Conservation (phyloP, 2,797 vertebrate species). For the Hoplostethus atlanticus region DNA sequence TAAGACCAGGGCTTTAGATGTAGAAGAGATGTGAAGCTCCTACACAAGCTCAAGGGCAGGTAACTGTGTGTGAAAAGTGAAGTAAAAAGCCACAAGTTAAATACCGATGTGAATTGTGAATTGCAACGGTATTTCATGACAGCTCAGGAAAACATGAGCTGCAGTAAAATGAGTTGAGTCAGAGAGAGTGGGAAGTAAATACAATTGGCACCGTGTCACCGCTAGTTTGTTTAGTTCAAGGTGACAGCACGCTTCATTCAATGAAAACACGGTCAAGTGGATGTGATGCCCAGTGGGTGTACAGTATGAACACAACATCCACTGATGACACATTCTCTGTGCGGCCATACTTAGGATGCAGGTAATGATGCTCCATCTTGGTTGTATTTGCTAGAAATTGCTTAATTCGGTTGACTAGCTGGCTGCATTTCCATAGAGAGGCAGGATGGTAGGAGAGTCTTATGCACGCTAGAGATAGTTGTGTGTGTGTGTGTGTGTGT, state of each 20-base stretch:
- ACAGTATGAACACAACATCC: not conserved
- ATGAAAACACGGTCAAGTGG: not conserved
- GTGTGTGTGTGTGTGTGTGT: slow-evolving; percentile 1
- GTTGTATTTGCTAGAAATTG: not conserved
- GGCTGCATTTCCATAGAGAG: not conserved
- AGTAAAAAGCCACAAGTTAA: too few relatives aligned
- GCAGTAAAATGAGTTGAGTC: too few relatives aligned
- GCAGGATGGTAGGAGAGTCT: too few relatives aligned
- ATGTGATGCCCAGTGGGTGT: not conserved
- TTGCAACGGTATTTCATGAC: too few relatives aligned
- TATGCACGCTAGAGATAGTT: not conserved
- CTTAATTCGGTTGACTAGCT: not conserved
- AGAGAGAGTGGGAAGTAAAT: too few relatives aligned
- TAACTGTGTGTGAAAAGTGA: slow-evolving; percentile 27
- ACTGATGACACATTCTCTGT: not conserved
- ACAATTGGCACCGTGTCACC: too few relatives aligned
- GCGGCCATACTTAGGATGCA: not conserved
- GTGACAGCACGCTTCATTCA: not conserved
- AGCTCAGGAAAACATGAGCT: too few relatives aligned
- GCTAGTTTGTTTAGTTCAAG: not conserved
- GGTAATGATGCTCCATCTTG: not conserved
- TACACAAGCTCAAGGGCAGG: slow-evolving; percentile 46
- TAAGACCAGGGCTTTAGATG: slow-evolving; percentile 58
- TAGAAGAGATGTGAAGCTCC: slow-evolving; percentile 46
- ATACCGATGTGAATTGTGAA: too few relatives aligned